Evolutionary conservation across 2,113 vertebrate species (phyloP).

Genomic region (Sapayoa aenigma): DNA sequence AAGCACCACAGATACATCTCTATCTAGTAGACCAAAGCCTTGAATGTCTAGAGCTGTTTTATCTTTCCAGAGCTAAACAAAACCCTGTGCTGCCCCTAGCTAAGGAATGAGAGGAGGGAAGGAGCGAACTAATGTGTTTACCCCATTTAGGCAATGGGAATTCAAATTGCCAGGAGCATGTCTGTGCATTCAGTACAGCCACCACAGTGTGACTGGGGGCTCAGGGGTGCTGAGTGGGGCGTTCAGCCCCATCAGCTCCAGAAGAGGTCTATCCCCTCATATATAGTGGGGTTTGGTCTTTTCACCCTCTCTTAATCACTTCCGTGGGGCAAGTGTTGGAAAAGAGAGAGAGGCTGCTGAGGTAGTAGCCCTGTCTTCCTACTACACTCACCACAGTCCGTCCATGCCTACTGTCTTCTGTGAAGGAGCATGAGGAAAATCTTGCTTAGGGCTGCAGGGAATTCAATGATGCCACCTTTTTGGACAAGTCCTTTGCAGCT

Average conservation of each 20-base stretch:
- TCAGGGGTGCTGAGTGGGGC: rapidly evolving
- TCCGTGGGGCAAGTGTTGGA: rapidly evolving
- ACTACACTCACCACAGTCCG: rapidly evolving
- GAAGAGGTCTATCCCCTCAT: not conserved
- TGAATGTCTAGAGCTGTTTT: not conserved
- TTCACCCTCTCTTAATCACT: not conserved
- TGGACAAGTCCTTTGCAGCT: not conserved
- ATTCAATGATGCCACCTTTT: not conserved
- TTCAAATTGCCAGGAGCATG: rapidly evolving
- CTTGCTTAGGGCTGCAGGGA: not conserved
- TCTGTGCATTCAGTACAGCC: not conserved
- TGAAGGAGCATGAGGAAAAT: not conserved
- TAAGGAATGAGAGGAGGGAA: not conserved
- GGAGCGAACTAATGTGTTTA: not conserved
- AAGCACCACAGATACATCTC: not conserved
- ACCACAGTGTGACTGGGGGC: rapidly evolving
- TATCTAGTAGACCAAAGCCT: not conserved
- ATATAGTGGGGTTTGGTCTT: not conserved
- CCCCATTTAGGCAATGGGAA: rapidly evolving
- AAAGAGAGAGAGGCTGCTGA: not conserved
- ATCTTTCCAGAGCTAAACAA: not conserved
- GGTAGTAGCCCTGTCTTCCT: not conserved
- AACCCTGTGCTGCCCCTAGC: not conserved
- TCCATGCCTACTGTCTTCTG: not conserved
- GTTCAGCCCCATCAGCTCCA: not conserved